A percentile compares a stretch with the other conserved stretches of the same genome.
Evolutionary conservation across 2,113 vertebrate species (phyloP).

Genomic region (Lota lota): DNA sequence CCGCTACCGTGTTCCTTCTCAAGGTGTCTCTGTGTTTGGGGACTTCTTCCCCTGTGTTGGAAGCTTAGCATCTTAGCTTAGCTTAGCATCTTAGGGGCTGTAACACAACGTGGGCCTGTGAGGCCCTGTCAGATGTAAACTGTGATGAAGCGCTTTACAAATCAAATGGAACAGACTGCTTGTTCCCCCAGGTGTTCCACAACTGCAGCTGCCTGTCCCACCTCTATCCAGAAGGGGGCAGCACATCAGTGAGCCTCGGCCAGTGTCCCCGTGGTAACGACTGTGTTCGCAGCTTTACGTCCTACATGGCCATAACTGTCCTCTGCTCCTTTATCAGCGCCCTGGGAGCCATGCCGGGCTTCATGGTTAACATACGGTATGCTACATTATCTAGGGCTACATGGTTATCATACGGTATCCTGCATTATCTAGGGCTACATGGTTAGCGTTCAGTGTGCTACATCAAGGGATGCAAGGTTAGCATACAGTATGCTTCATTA

Average conservation of each 20-base stretch:
- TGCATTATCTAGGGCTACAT: neutral
- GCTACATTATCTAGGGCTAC: constrained; percentile 14
- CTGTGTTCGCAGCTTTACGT: constrained; percentile 79
- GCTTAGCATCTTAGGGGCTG: no score
- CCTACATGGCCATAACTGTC: constrained; percentile 73
- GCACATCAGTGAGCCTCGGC: constrained; percentile 76
- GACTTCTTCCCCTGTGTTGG: no score
- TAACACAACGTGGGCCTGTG: no score
- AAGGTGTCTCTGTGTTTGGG: no score
- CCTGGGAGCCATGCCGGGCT: constrained; percentile 69
- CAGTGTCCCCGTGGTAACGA: constrained; percentile 74
- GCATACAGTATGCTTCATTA: constrained; percentile 71
- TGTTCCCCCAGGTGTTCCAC: constrained; percentile 77
- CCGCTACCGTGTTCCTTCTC: no score
- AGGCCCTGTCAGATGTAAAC: no score
- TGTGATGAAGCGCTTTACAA: no score
- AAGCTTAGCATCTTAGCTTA: no score
- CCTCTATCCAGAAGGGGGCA: constrained; percentile 63
- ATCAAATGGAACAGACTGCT: neutral
- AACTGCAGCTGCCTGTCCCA: constrained; percentile 84
- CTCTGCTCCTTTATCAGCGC: constrained; percentile 70
- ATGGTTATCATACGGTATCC: neutral
- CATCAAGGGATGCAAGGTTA: constrained; percentile 64
- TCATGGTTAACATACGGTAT: constrained; percentile 81
- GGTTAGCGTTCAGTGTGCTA: constrained; percentile 71